Evolutionary conservation across 1,140 invertebrate genomes (phyloP), one percentile per base, ranked within the genome.

Genomic region (Colletes gigas): DNA sequence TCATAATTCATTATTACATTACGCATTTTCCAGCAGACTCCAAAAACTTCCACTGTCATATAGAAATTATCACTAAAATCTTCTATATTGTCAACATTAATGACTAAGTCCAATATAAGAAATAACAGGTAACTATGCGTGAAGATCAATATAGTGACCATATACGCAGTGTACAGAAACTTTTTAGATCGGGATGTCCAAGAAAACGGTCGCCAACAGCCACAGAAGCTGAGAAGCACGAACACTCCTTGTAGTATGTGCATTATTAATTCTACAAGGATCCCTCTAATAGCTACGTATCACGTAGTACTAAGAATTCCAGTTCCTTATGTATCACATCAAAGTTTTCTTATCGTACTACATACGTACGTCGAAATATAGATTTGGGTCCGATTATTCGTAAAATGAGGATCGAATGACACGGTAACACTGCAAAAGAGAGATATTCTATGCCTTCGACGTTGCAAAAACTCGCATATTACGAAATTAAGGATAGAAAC

Each of bases 51-150:
- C 4, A 84, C 1, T 3, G 54, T 71, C 50, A 78, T 30, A 17
- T 70, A 83, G 0, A 86, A 72, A 9, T 82, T 85, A 6, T 83
- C 83, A 3, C 66, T 76, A 6, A 84, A 82, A 4, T 82, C 80
- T 7, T 82, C 44, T 3, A 69, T 57, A 62, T 65, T 78, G 1
- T 67, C 15, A n/a, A 86, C 76, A 4, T 70, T 76, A 17, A 77
- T 54, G 21, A 82, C 44, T 19, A 86, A 57, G 7, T 82, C 73
- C 9, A 84, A 50, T n/a, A 82, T 55, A 52, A 84, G 69, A 7
- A 67, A 41, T 6, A 52, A 0, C 17, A 72, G 21, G 44, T 82
- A 78, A 10, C 54, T 66, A 5, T 63, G 41, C 14, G 84, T 8
- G 1, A 73, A 60, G 1, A 41, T n/a, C 1, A 70, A 70, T 0